phyloP scores from a whole-genome alignment of 2,113 vertebrate species.

The Rattus norvegicus region DNA sequence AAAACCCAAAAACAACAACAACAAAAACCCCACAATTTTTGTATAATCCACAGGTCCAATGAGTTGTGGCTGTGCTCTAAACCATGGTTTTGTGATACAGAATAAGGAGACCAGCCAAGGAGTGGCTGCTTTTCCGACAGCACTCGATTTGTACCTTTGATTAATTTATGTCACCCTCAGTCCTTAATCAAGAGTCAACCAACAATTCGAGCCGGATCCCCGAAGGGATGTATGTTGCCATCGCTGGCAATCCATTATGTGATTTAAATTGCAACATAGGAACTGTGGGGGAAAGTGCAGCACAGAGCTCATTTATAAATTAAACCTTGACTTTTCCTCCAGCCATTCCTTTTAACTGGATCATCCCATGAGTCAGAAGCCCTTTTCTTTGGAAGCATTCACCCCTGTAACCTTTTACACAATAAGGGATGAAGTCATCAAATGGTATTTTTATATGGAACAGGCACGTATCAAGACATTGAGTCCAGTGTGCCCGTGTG shows the following conservation, averaged over 20 bases:
- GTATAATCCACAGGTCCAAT: no score
- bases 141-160: not conserved
- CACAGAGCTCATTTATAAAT: conserved; percentile 40
- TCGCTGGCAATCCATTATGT: not conserved
- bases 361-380: conserved; percentile 3
- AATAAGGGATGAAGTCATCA: not conserved
- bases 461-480: not conserved
- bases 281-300: not conserved
- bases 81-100: not conserved
- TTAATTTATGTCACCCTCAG: not conserved
- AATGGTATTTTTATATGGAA: not conserved
- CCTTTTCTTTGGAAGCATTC: conserved; percentile 44
- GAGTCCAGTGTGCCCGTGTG: not conserved
- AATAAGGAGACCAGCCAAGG: not conserved
- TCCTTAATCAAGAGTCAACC: conserved; percentile 38
- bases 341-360: not conserved
- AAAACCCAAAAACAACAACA: not conserved
- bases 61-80: not conserved
- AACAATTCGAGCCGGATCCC: not conserved
- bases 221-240: not conserved
- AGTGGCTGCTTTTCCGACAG: not conserved
- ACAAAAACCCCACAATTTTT: not conserved
- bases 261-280: conserved; percentile 26
- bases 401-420: conserved; percentile 48
- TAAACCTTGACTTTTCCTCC: conserved; percentile 19